Conservation (phyloP, 2,113 vertebrate species). For the Dryoscopus gambensis region DNA sequence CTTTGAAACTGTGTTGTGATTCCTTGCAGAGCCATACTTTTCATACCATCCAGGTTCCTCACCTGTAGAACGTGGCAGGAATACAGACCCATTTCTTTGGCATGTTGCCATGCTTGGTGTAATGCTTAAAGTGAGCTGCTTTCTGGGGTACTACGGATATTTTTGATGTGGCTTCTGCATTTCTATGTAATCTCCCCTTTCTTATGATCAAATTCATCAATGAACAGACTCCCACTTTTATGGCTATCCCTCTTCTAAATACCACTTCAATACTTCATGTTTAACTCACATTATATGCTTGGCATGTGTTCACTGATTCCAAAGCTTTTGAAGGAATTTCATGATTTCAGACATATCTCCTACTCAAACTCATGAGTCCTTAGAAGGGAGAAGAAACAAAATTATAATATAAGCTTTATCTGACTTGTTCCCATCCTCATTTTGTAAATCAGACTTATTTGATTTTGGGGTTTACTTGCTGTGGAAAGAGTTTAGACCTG, state of each 20-base stretch:
- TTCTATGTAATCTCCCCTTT: neutral
- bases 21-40: neutral
- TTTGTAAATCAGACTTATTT: neutral
- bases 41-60: neutral
- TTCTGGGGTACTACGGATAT: neutral
- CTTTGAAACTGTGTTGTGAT: neutral
- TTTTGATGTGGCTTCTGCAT: neutral
- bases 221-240: neutral
- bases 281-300: accelerated
- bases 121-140: neutral
- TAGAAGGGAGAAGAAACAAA: neutral
- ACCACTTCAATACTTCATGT: neutral
- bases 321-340: neutral
- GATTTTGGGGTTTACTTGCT: neutral
- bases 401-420: neutral
- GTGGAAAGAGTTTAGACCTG: neutral
- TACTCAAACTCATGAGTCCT: neutral
- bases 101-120: accelerated
- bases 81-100: neutral
- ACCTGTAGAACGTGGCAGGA: neutral
- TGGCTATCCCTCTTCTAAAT: neutral
- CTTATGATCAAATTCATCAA: neutral
- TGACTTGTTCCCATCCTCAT: neutral
- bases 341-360: neutral
- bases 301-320: neutral